Base-by-base conservation (phyloP, 1,140 invertebrate species). In the Sycobia sp. region DNA sequence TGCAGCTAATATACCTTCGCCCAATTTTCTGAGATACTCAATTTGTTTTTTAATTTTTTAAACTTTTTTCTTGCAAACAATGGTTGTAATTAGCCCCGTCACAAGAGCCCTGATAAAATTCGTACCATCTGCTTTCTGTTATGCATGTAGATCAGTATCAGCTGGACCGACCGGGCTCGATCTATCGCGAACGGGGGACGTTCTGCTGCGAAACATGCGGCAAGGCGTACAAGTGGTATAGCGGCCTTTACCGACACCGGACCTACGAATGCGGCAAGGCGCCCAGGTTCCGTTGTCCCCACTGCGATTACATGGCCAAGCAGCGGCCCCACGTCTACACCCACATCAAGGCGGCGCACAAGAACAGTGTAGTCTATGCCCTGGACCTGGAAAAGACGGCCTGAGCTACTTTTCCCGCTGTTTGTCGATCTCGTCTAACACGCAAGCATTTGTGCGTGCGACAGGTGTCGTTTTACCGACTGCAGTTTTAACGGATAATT, bases 251-350 rank as follows among this genome's bases (percentile, higher is more conserved):
- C 57, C 60, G 68, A 23, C 82, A 83, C 51, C 69, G 77, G 32
- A 76, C 74, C 22, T 82, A 79, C 66, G 81, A 83, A 57, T 84
- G 82, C 60, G 79, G 78, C 16, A 75, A 77, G 44, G 69, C 72
- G 20, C 79, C 81, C 8, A 71, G 74, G 14, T 82, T 81, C 64
- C 69, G 71, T 32, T 83, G 82, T 64, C 76, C 76, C 0, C 73
- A 78, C 59, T 83, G 82, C 59, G 55, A 71, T 8, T 76, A 76
- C 44, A 69, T 67, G 29, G 70, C 73, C 14, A 78, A 79, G 41
- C 66, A 67, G 44, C 62, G 73, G 0, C 70, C 71, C 2, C 73
- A 74, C 39, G 68, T 74, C 58, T 74, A 74, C 55, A 68, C 68
- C 3, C 73, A 74, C 58, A 73, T 74, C 56, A 78, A 77, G 50